Evolutionary conservation across 2,113 vertebrate genomes (phyloP).

Genomic region (Tachuris rubrigastra): DNA sequence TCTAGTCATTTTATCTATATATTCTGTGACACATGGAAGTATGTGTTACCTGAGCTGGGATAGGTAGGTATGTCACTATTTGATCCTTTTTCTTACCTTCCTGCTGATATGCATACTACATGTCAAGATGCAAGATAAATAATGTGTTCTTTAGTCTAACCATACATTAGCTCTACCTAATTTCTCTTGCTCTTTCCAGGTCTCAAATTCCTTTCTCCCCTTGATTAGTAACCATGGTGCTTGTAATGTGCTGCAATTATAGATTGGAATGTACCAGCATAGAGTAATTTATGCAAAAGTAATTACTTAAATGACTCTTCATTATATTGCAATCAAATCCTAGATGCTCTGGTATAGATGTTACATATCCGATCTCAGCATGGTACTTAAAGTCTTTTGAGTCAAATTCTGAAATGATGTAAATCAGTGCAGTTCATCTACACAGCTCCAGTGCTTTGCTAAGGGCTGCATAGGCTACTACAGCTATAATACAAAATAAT

Average conservation of each 20-base stretch:
- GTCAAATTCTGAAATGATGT: conserved; percentile 16
- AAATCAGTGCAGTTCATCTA: not conserved
- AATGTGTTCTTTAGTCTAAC: not conserved
- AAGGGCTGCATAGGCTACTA: not conserved
- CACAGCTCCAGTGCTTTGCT: not conserved
- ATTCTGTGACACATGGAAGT: not conserved
- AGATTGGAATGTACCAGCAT: conserved; percentile 52
- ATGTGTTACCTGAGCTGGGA: not conserved
- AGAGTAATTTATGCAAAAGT: conserved; percentile 72
- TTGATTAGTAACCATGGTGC: conserved; percentile 71
- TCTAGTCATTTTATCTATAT: not conserved
- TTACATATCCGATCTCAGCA: conserved; percentile 33
- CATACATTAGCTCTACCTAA: conserved; percentile 9
- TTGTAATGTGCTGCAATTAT: conserved; percentile 65
- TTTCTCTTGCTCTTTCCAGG: conserved; percentile 36
- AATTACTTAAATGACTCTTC: conserved; percentile 74
- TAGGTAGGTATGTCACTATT: not conserved
- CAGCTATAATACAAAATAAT: not conserved
- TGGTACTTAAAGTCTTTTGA: conserved; percentile 36
- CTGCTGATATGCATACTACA: not conserved
- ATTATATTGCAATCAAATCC: conserved; percentile 71
- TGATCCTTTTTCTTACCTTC: not conserved
- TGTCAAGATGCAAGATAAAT: not conserved
- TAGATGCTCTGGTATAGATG: conserved; percentile 58
- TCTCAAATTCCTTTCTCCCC: conserved; percentile 26